These are phyloP conservation scores for Megaustenia siamemsis DNA, from an alignment of 2,888 invertebrate genomes.

Conservation along the genomic window DNA sequence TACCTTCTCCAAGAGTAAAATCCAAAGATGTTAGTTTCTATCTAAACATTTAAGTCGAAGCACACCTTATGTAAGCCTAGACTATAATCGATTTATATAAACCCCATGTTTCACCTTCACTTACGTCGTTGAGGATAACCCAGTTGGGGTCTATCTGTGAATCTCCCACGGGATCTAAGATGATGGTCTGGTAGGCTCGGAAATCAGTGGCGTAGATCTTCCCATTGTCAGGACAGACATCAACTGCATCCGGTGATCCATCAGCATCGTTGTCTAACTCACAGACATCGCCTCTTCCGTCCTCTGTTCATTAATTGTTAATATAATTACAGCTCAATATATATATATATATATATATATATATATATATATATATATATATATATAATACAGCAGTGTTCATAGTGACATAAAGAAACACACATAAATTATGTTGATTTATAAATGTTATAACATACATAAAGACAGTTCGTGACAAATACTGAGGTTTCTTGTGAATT, in stretches of 20 bases:
- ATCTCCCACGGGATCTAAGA: slow-evolving; percentile 94
- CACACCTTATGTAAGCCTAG: no score
- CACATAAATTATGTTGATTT: not conserved
- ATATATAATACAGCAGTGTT: no score
- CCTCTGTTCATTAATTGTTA: slow-evolving; percentile 82
- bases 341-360: no score
- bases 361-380: no score
- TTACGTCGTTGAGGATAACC: slow-evolving; percentile 93
- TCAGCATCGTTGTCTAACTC: slow-evolving; percentile 92
- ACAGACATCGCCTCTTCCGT: slow-evolving; percentile 92
- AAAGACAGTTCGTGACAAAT: no score
- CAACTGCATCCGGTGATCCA: slow-evolving; percentile 87
- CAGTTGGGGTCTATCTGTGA: slow-evolving; percentile 97
- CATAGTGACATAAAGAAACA: not conserved
- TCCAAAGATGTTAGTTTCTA: no score
- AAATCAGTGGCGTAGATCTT: slow-evolving; percentile 94
- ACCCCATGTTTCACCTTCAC: not conserved
- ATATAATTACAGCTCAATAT: not conserved
- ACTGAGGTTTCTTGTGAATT: no score
- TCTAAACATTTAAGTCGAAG: no score
- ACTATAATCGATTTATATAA: not conserved
- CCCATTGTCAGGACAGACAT: slow-evolving; percentile 97
- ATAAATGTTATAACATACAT: not conserved
- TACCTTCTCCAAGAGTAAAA: no score
- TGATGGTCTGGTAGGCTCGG: slow-evolving; percentile 91